Base-by-base conservation (phyloP, 2,888 invertebrate species). In the Caenorhabditis afra region DNA sequence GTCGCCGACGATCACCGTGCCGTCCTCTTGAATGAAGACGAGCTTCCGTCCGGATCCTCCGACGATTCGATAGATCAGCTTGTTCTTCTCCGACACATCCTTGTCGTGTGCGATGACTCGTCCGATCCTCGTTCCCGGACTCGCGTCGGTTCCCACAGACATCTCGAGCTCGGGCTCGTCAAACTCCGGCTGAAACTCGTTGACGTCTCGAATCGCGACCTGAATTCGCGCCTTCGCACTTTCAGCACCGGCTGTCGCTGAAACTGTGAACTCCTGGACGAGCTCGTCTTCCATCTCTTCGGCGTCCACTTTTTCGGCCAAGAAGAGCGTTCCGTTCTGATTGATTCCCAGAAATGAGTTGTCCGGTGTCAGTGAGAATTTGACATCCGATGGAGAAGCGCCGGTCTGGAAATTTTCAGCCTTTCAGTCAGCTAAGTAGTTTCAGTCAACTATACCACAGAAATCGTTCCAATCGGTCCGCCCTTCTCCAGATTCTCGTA, bases 141-240 rank as follows among this genome's bases (percentile, higher is more conserved):
- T 35, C n/a, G 75, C 23, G 7, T 71, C 62, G 4, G 18, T 8
- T 11, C 74, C 73, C 22, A 55, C 18, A 11, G 67, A 79, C 67
- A 73, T 61, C 50, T 64, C 75, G 44, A 68, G 58, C 35, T 59
- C 75, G n/a, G 74, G 52, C 59, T 82, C 79, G 11, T 70, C 75
- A 50, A 90, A 89, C 53, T 75, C 67, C 1, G 89, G 89, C 16
- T 61, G 39, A 70, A 83, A 87, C 59, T 89, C 89, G 73, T 89
- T 85, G 23, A 83, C 88, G 45, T 90, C 88, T n/a, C 81, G 73
- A 20, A 88, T 76, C 20, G 88, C 86, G 16, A 88, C 64, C 59
- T 85, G 81, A 0, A 89, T 53, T 11, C 80, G 79, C 7, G 85
- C 68, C 4, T 78, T 65, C 1, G 86, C 75, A 11, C 58, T 53